Conservation (phyloP, 2,113 vertebrate genomes). For the Lethenteron reissneri region DNA sequence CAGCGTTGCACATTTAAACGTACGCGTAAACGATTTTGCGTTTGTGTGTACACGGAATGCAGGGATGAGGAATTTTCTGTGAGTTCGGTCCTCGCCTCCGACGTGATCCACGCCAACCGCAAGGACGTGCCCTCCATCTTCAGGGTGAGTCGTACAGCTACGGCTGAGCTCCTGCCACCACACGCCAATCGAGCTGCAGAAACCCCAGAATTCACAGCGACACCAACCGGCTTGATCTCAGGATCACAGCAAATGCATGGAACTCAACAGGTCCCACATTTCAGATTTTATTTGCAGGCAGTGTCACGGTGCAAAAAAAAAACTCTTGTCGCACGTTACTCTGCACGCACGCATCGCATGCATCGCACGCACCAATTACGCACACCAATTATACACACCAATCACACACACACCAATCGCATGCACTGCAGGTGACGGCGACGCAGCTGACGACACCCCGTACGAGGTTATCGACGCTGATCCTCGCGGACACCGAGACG, state of each 20-base stretch:
- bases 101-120: constrained; percentile 87
- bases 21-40: too few relatives aligned
- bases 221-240: too few relatives aligned
- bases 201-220: too few relatives aligned
- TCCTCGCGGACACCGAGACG: constrained; percentile 73
- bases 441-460: constrained; percentile 62
- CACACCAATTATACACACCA: too few relatives aligned
- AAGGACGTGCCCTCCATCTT: constrained; percentile 97
- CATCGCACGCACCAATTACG: too few relatives aligned
- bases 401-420: background rate
- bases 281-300: too few relatives aligned
- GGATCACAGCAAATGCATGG: too few relatives aligned
- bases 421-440: constrained; percentile 48
- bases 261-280: too few relatives aligned
- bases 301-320: background rate
- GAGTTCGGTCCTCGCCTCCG: constrained; percentile 86
- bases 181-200: too few relatives aligned
- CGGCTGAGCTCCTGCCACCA: background rate
- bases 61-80: constrained; percentile 98
- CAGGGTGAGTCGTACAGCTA: constrained; percentile 38
- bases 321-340: too few relatives aligned
- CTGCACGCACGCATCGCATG: too few relatives aligned
- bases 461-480: constrained; percentile 71
- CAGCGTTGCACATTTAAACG: too few relatives aligned
- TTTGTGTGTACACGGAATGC: constrained; percentile 6